Percentiles rank a stretch among this genome's conserved stretches.
Evolutionary conservation across 2,888 invertebrate species (phyloP).

Genomic region (Cataglyphis rosenhaueri): DNA sequence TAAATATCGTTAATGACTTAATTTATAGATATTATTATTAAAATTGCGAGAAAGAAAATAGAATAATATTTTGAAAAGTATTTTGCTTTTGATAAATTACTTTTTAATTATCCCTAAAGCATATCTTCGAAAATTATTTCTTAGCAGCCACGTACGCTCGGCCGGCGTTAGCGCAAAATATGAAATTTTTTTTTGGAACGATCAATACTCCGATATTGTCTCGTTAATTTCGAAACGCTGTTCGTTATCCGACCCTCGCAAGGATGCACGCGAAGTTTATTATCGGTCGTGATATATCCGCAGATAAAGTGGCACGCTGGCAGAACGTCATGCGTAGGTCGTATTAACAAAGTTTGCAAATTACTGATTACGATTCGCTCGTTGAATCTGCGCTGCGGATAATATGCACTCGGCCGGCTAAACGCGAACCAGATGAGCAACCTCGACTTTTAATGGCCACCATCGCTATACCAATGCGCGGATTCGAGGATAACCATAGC

Average conservation of each 20-base stretch:
- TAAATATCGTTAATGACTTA: neutral
- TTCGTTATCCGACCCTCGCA: slow-evolving; percentile 32
- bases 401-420: neutral
- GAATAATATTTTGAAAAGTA: neutral
- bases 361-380: slow-evolving; percentile 23
- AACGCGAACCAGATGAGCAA: neutral
- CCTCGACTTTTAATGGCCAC: slow-evolving; percentile 11
- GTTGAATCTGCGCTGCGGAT: neutral
- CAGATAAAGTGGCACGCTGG: slow-evolving; percentile 8
- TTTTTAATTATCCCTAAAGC: neutral
- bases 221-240: slow-evolving; percentile 14
- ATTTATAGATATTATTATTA: neutral
- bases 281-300: slow-evolving; percentile 31
- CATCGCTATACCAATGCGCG: neutral
- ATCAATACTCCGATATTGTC: neutral
- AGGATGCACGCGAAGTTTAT: slow-evolving; percentile 37
- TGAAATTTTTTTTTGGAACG: neutral
- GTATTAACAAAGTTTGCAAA: slow-evolving; percentile 48
- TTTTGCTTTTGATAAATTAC: neutral
- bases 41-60: neutral
- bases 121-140: neutral
- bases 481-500: neutral
- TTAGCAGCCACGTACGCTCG: neutral
- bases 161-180: neutral
- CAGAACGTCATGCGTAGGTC: slow-evolving; percentile 8